Evolutionary conservation across 2,113 vertebrate species (phyloP), one percentile per base, ranked within the genome.

Genomic region (Seriola rivoliana): DNA sequence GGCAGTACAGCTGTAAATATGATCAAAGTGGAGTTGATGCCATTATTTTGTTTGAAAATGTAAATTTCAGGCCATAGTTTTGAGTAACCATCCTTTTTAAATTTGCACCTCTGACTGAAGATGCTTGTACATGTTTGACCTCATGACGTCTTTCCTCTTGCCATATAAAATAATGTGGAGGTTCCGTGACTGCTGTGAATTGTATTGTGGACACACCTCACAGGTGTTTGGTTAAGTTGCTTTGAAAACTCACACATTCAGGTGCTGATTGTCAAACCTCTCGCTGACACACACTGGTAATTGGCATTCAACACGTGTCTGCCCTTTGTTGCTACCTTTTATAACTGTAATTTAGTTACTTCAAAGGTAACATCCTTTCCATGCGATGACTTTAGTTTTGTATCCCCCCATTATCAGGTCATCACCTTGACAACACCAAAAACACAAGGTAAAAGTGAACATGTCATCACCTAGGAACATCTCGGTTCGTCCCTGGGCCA

Each of bases 1-100:
- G 25, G 23, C n/a, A 34, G 55, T 23, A 48, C 82, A 74, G 78
- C 77, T 89, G 64, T 84, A 63, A 87, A 82, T 81, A 71, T 81
- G 60, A 59, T 78, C 60, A 71, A 58, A 67, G 57, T 14, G 42
- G 57, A 46, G 54, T 14, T 78, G 68, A 79, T 71, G n/a, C 13
- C 32, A 36, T 50, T 73, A 29, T 79, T 57, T 78, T 78, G 42
- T 72, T 62, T 55, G 67, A 54, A 78, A 82, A 80, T 70, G 38
- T 62, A 59, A 25, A 71, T 72, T 54, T 29, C 58, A 46, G 59
- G 55, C 23, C 40, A 60, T 36, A n/a, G 40, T 57, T 78, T 77
- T 44, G 29, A 60, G 54, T 40, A 60, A 73, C 38, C 42, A 21
- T 70, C 11, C 9, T 54, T 17, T 29, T 42, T 57, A 19, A n/a